A percentile compares a stretch with the other conserved stretches of the same genome.
Conservation (phyloP, 2,888 invertebrate genomes). For the Orchestes rusci region DNA sequence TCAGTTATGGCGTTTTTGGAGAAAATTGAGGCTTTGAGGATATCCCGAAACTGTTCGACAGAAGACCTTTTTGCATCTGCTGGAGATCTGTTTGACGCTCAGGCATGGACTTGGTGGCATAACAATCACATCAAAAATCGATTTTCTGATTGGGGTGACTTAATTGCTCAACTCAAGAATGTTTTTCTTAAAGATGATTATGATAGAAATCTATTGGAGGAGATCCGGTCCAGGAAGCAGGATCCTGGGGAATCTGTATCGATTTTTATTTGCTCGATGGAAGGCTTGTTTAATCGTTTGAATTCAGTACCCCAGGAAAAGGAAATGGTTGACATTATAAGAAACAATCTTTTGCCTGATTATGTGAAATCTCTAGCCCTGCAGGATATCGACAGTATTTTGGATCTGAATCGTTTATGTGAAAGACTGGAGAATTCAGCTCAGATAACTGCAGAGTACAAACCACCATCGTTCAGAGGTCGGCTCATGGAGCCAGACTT, state of each 20-base stretch:
- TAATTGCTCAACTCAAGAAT: neutral
- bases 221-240: neutral
- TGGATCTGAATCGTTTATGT: slow-evolving; percentile 1
- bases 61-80: neutral
- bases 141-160: neutral
- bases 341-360: neutral
- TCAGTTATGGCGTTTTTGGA: slow-evolving; percentile 8
- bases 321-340: slow-evolving; percentile 1
- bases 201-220: neutral
- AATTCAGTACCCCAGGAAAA: neutral
- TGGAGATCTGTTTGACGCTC: neutral
- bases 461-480: no score
- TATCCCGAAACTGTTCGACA: slow-evolving; percentile 1
- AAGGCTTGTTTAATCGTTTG: neutral
- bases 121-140: no score
- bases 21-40: slow-evolving; percentile 1
- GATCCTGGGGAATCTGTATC: neutral
- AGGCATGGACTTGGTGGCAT: neutral
- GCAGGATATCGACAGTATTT: neutral
- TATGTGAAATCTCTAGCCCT: slow-evolving; percentile 1
- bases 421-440: slow-evolving; percentile 2
- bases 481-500: neutral
- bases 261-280: neutral
- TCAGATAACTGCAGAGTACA: no score
- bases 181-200: neutral